Percentiles rank a stretch among this genome's conserved stretches.
phyloP scores from a whole-genome alignment of 1,140 invertebrate species.

The Drosophila mojavensis region DNA sequence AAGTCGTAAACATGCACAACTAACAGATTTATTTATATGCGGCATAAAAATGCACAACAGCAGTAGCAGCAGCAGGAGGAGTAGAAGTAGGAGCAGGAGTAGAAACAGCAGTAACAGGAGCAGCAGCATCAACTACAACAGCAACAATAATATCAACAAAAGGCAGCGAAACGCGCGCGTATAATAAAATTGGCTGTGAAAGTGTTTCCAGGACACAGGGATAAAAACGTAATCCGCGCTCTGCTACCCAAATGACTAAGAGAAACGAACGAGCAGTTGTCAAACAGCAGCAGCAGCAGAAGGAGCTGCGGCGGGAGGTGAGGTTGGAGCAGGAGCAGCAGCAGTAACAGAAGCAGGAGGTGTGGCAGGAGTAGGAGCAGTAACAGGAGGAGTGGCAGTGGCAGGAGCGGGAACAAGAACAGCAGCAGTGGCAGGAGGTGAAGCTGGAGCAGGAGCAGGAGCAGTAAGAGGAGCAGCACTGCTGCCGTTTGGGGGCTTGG shows the following conservation, averaged over 20 bases:
- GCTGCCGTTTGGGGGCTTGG: too few species aligned
- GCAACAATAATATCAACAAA: conserved; percentile 44
- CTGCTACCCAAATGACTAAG: conserved; percentile 77
- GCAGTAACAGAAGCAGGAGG: neutral
- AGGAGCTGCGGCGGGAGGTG: too few species aligned
- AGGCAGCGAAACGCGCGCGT: conserved; percentile 65
- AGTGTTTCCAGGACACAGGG: conserved; percentile 75
- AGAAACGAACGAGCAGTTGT: conserved; percentile 53
- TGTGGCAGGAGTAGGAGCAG: neutral
- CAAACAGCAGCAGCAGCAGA: conserved; percentile 17
- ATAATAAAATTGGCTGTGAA: conserved; percentile 82
- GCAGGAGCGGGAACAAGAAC: conserved; percentile 8
- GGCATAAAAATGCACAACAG: conserved; percentile 78
- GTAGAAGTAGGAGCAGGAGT: conserved; percentile 18
- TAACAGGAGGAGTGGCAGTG: too few species aligned
- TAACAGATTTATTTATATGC: conserved; percentile 83
- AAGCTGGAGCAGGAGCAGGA: neutral
- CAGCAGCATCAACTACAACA: conserved; percentile 27
- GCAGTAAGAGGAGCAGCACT: neutral
- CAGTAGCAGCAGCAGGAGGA: conserved; percentile 32
- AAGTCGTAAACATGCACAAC: conserved; percentile 83
- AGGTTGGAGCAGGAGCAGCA: neutral
- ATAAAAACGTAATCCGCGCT: conserved; percentile 79
- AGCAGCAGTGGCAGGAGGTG: neutral
- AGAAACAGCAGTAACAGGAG: too few species aligned